Base-by-base conservation (phyloP, 2,113 vertebrate species). In the Eleginops maclovinus region DNA sequence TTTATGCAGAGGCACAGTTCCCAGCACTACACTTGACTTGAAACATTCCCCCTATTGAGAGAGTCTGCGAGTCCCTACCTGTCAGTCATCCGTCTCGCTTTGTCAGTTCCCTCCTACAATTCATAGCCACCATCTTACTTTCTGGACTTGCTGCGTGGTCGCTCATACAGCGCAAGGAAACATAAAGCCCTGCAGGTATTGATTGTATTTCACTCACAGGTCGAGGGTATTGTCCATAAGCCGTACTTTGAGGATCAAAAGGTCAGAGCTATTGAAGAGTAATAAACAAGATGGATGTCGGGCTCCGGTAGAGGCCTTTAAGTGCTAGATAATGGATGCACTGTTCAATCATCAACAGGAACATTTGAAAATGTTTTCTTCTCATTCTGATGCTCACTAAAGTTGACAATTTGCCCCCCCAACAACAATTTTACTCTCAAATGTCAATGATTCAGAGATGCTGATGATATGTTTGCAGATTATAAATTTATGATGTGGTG, bases 81-180 rank as follows among this genome's bases (percentile, higher is more conserved):
- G 87, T 90, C 87, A 90, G 68, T 91, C 85, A 88, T 85, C 60
- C n/a, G 21, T 87, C 72, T 79, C 70, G 68, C 61, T 72, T 75
- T 83, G 84, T 87, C 81, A 89, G 81, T 68, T 78, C 40, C 64
- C 51, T 78, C 26, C 51, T 63, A 62, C 22, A 69, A 53, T 56
- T 59, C 68, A 64, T 17, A 66, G 47, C 11, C 54, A 24, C 64
- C 41, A 17, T 81, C 58, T 69, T 36, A 66, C 66, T 84, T 50
- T 73, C 75, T 55, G 50, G 28, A 68, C 53, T 46, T 53, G 24
- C 66, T 22, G 16, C 80, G 41, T 75, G 77, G 55, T 64, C 22
- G 73, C 56, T 51, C 68, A 66, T 61, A 64, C 67, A 58, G 70
- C 72, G 70, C 58, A 83, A 16, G 21, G 64, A 74, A 81, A 72